Conservation (phyloP, 2,113 vertebrate species). For the Myotis davidii region DNA sequence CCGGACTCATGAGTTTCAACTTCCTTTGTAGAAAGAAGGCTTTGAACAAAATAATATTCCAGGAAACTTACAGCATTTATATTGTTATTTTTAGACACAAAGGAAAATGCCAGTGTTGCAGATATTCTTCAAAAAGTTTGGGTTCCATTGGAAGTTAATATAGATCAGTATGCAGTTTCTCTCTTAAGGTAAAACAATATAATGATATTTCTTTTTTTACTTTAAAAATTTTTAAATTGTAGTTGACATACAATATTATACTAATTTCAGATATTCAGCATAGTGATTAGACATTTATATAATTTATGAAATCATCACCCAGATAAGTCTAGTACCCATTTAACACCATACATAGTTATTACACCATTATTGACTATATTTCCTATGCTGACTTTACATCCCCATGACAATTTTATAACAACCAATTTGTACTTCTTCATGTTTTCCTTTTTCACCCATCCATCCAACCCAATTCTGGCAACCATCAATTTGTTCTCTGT, state of each 20-base stretch:
- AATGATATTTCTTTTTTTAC: background rate
- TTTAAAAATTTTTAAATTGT: background rate
- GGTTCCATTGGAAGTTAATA: constrained; percentile 86
- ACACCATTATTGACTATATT: background rate
- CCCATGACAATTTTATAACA: background rate
- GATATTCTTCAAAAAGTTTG: constrained; percentile 89
- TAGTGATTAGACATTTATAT: background rate
- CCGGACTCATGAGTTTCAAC: constrained; percentile 7
- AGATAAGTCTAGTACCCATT: background rate
- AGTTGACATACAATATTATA: background rate
- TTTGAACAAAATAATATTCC: background rate
- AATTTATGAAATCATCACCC: background rate
- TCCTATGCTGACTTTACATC: background rate
- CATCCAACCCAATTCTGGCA: background rate
- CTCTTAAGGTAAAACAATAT: constrained; percentile 90
- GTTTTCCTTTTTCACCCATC: background rate
- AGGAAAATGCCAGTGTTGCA: constrained; percentile 85
- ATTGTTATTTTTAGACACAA: constrained; percentile 85
- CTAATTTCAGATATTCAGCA: background rate
- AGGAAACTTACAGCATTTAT: background rate
- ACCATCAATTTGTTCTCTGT: background rate
- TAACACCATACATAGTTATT: background rate
- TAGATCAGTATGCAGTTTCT: constrained; percentile 85
- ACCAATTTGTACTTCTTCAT: no score
- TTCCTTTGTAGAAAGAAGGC: background rate